Evolutionary conservation across 2,113 vertebrate species (phyloP), one percentile per base, ranked within the genome.

Genomic region (Taurulus bubalis): DNA sequence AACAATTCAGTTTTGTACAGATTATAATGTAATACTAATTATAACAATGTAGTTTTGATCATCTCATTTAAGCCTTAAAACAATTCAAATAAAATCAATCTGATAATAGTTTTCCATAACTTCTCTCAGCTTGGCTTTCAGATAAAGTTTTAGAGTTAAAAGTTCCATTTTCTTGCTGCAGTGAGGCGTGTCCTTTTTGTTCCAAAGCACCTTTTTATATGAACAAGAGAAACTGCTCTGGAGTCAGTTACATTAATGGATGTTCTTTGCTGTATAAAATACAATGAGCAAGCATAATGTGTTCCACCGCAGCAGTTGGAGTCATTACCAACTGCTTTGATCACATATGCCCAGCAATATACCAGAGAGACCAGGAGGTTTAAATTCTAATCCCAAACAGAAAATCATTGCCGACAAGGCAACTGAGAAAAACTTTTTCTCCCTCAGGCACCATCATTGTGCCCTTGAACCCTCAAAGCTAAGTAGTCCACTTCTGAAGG

Each of bases 391-490:
- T 62, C 34, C 64, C 70, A 63, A 67, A 71, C 18, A 42, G 18
- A 66, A 65, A 69, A 47, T 62, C 14, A 34, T 7, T 1, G n/a
- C 69, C 28, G 47, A 8, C 4, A 36, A 34, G 4, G 6, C 2
- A 10, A 58, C 2, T 12, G 30, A 67, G 58, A 68, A 24, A 32
- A 14, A 12, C 20, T 47, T 45, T 64, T 45, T 2, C 12, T 45
- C 66, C 60, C 47, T 55, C 24, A 36, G 60, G 55, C 56, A 20
- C 62, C 68, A n/a, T 38, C 12, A 0, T 18, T 1, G 22, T 42
- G 32, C 4, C 68, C 75, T 74, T 77, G 34, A 81, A 56, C 69
- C 22, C n/a, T 47, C 45, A 3, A 47, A 67, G 49, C 59, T 28
- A 58, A 55, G 42, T 6, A 12, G 20, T 8, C 8, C 1, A 71